These are phyloP conservation scores for Drosophila cyrtoloma DNA, from an alignment of 2,888 invertebrate species.

Conservation along the genomic window DNA sequence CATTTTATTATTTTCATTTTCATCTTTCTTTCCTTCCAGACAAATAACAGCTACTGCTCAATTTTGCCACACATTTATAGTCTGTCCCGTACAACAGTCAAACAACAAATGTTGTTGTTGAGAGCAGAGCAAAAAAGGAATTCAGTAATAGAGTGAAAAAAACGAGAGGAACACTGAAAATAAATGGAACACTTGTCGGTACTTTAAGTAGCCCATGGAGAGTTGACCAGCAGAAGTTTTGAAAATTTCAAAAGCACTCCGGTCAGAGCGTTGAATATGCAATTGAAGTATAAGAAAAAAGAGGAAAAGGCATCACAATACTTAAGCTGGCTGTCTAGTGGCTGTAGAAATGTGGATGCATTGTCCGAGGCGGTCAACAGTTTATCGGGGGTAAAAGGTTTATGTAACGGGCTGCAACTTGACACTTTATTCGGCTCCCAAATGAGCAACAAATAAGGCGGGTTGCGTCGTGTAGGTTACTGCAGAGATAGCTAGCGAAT, in stretches of 20 bases:
- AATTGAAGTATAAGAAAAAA: conserved; percentile 15
- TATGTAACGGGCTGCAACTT: conserved; percentile 44
- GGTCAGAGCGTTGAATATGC: conserved; percentile 58
- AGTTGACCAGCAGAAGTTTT: conserved; percentile 42
- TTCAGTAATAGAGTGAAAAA: not conserved
- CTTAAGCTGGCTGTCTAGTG: conserved; percentile 1
- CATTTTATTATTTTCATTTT: not conserved
- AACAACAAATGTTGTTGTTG: not conserved
- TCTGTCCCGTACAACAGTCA: conserved; percentile 1
- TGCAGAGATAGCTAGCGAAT: conserved; percentile 61
- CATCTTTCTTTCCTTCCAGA: not conserved
- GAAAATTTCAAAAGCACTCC: conserved; percentile 54
- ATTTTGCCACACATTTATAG: conserved; percentile 23
- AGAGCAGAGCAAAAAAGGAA: not conserved
- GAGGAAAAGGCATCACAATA: not conserved
- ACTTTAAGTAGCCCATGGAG: conserved; percentile 60
- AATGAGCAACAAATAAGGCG: conserved; percentile 65
- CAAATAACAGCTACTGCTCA: conserved; percentile 2
- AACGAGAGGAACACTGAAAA: conserved; percentile 2
- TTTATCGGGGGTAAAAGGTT: conserved; percentile 59
- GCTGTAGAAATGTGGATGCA: conserved; percentile 39
- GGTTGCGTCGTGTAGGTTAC: conserved; percentile 32
- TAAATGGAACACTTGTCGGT: conserved; percentile 34
- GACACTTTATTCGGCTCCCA: conserved; percentile 62
- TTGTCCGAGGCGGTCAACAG: conserved; percentile 58